Conservation (phyloP, 2,113 vertebrate species). For the Acrocephalus kingi region DNA sequence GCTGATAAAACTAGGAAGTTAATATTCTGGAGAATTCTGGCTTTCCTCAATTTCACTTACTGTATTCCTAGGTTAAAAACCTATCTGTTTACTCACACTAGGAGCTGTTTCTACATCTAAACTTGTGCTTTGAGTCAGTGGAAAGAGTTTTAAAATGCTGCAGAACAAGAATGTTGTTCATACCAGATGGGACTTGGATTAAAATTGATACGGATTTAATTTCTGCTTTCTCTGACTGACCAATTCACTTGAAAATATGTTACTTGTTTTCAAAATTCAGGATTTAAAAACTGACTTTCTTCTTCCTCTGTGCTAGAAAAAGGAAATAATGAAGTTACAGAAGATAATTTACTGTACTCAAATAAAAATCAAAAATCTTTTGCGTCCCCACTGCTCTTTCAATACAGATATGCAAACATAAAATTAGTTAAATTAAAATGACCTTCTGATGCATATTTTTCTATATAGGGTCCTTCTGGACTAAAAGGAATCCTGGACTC, state of each 20-base stretch:
- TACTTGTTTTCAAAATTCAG: background rate
- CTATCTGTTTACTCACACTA: background rate
- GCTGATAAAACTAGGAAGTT: background rate
- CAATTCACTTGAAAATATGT: background rate
- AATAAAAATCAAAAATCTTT: background rate
- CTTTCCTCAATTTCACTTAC: background rate
- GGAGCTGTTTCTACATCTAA: background rate
- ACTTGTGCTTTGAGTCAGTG: background rate
- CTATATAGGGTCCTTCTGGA: conserved; percentile 69
- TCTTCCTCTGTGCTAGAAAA: background rate
- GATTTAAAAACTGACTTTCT: background rate
- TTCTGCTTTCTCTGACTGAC: background rate
- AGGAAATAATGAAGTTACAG: background rate
- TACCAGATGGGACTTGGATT: background rate
- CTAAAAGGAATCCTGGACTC: conserved; percentile 58
- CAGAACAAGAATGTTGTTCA: background rate
- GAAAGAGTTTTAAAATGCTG: background rate
- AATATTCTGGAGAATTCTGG: background rate
- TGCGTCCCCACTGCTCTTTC: background rate
- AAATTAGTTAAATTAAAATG: background rate
- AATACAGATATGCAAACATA: background rate
- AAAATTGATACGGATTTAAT: background rate
- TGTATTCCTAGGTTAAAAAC: background rate
- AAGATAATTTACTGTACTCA: background rate
- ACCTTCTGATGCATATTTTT: background rate